Conservation (phyloP, 2,797 vertebrate genomes). For the Tapirus indicus region DNA sequence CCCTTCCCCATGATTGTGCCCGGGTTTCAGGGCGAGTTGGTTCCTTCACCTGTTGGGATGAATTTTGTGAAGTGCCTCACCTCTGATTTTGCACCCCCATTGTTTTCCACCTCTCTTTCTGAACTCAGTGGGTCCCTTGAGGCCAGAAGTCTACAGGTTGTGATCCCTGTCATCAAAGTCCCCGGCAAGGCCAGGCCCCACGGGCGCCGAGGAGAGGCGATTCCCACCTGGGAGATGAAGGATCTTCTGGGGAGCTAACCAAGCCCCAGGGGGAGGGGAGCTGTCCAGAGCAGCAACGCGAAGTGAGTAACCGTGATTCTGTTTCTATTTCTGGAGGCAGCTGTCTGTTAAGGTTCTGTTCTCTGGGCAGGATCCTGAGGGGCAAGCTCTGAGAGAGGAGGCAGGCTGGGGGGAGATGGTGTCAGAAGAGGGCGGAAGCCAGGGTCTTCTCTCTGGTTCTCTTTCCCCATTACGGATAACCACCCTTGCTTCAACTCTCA, state of each 20-base stretch:
- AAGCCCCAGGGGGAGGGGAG: background rate
- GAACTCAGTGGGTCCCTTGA: background rate
- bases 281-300: fast-evolving
- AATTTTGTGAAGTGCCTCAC: background rate
- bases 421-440: background rate
- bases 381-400: background rate
- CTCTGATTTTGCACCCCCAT: fast-evolving
- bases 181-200: background rate
- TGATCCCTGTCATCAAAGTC: background rate
- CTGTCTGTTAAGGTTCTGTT: background rate
- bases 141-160: background rate
- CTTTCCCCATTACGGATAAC: background rate
- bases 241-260: background rate
- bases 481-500: too few relatives aligned
- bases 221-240: background rate
- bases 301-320: background rate
- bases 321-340: background rate
- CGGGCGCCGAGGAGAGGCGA: background rate
- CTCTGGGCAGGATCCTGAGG: background rate
- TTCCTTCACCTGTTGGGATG: background rate
- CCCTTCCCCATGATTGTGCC: background rate
- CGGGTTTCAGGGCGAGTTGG: fast-evolving
- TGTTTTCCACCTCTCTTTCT: background rate
- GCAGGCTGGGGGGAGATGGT: too few relatives aligned
- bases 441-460: background rate